phyloP scores from a whole-genome alignment of 2,797 vertebrate species.

The Cirrhinus mrigala region DNA sequence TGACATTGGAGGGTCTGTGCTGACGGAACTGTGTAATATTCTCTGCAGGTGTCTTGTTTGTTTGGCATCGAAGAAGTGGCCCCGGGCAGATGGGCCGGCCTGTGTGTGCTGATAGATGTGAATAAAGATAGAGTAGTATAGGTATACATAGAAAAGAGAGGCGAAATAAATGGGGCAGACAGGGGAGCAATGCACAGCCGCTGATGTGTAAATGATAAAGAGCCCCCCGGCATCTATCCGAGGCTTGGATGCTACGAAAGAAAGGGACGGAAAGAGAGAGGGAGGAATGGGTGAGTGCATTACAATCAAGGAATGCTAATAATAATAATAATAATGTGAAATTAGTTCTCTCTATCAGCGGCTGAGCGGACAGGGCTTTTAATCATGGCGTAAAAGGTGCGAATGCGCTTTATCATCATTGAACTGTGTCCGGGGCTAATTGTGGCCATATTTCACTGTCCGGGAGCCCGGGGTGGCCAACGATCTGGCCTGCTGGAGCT shows the following conservation, averaged over 20 bases:
- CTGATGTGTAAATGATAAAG: constrained; percentile 97
- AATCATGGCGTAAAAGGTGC: constrained; percentile 96
- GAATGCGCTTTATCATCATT: constrained; percentile 95
- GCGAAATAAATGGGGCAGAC: constrained; percentile 79
- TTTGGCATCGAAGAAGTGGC: constrained; percentile 46
- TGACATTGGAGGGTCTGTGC: constrained; percentile 49
- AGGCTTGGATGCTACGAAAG: constrained; percentile 65
- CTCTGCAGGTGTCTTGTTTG: constrained; percentile 59
- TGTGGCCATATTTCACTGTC: constrained; percentile 99
- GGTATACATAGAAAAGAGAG: constrained; percentile 62
- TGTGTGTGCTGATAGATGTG: constrained; percentile 66
- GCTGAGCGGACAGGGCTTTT: constrained; percentile 90
- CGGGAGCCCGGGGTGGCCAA: constrained; percentile 79
- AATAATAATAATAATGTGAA: constrained; percentile 90
- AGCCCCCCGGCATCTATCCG: constrained; percentile 84
- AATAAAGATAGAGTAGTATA: constrained; percentile 74
- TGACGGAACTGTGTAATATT: constrained; percentile 60
- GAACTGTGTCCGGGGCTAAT: constrained; percentile 97
- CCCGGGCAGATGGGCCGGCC: constrained; percentile 43
- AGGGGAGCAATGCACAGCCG: constrained; percentile 81
- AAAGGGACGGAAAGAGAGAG: constrained; percentile 36
- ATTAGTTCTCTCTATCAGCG: constrained; percentile 96
- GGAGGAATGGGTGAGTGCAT: constrained; percentile 75
- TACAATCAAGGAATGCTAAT: constrained; percentile 85
- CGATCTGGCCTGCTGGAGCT: constrained; percentile 75